These are phyloP conservation scores for Benitochromis conjunctus DNA, from an alignment of 2,113 vertebrate species.

Conservation along the genomic window DNA sequence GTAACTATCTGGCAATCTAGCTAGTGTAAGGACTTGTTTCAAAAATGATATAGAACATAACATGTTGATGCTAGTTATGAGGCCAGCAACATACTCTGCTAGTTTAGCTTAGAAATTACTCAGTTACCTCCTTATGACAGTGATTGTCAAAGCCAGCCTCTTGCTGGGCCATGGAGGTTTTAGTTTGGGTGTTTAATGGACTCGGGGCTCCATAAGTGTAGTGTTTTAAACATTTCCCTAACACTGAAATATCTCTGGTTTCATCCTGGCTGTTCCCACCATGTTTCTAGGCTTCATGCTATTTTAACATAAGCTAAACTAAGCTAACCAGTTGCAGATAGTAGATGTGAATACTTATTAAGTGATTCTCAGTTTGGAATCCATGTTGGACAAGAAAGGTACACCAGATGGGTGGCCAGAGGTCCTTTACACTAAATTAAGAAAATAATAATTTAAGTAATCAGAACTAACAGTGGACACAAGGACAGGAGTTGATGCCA, in stretches of 20 bases:
- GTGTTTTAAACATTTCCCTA: neutral
- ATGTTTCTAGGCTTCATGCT: neutral
- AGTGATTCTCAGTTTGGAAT: neutral
- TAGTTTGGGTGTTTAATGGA: neutral
- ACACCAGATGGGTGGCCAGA: neutral
- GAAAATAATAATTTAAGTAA: neutral
- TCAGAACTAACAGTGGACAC: neutral
- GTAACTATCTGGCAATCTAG: neutral
- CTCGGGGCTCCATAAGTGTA: neutral
- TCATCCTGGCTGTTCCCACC: neutral
- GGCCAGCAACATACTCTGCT: too few species aligned
- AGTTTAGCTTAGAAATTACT: neutral
- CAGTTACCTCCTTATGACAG: neutral
- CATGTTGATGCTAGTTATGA: neutral
- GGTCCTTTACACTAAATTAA: neutral
- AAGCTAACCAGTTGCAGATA: neutral
- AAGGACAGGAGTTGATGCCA: neutral
- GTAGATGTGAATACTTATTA: neutral
- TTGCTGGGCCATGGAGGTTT: too few species aligned
- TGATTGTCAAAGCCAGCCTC: neutral
- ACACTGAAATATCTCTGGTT: neutral
- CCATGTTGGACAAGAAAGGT: neutral
- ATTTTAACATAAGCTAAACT: neutral
- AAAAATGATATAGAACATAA: neutral
- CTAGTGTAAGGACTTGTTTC: neutral